Percentiles rank a stretch among this genome's conserved stretches.
These are phyloP conservation scores for Collichthys lucidus DNA, from an alignment of 2,113 vertebrate species.

Conservation along the genomic window DNA sequence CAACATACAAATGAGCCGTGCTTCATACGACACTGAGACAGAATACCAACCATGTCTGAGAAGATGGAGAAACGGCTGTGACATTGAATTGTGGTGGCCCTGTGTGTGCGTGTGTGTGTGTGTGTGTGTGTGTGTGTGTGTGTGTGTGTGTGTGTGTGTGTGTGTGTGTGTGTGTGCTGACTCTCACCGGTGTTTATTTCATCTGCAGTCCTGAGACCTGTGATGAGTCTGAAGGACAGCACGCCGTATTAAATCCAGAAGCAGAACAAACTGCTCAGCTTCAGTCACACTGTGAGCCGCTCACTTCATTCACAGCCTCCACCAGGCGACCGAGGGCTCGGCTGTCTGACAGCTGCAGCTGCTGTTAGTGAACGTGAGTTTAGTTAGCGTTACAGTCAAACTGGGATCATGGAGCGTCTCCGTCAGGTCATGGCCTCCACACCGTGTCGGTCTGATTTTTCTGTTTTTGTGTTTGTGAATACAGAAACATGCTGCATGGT, in stretches of 20 bases:
- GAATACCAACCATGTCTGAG: slow-evolving; percentile 70
- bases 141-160: background rate
- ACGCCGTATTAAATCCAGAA: background rate
- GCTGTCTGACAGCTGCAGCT: too few relatives aligned
- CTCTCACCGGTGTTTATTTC: slow-evolving; percentile 17
- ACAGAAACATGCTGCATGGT: too few relatives aligned
- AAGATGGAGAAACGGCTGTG: slow-evolving; percentile 45
- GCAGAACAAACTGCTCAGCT: background rate
- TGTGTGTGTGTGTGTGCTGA: slow-evolving; percentile 1
- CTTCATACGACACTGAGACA: slow-evolving; percentile 66
- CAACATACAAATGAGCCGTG: slow-evolving; percentile 80
- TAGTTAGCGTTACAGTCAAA: too few relatives aligned
- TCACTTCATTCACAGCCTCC: too few relatives aligned
- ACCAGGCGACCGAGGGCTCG: too few relatives aligned
- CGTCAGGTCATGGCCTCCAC: too few relatives aligned
- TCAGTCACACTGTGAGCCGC: background rate
- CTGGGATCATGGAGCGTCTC: too few relatives aligned
- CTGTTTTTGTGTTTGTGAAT: too few relatives aligned
- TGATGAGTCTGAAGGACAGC: slow-evolving; percentile 30
- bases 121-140: slow-evolving; percentile 9
- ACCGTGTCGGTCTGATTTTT: too few relatives aligned
- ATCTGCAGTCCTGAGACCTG: slow-evolving; percentile 34
- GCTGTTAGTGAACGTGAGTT: too few relatives aligned
- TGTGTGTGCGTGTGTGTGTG: slow-evolving; percentile 10
- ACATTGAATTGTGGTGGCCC: slow-evolving; percentile 50